These are phyloP conservation scores for Drosophila histrio DNA, from an alignment of 2,888 invertebrate genomes.

Conservation along the genomic window DNA sequence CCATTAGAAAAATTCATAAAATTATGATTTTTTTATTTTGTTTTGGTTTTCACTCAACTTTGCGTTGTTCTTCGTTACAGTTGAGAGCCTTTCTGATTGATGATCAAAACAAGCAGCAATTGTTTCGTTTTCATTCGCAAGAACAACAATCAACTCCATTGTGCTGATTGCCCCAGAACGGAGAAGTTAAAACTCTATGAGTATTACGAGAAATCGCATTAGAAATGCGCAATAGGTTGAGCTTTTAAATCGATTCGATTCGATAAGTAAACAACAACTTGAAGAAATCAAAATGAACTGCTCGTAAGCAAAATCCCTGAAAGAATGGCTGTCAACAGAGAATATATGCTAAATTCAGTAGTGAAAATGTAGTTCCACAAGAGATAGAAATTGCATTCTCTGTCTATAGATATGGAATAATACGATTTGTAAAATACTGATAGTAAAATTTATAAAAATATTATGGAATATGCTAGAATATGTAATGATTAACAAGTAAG, in stretches of 20 bases:
- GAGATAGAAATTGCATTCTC: background rate
- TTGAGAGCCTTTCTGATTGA: conserved; percentile 70
- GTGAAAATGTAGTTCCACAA: background rate
- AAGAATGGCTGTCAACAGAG: background rate
- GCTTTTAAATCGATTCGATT: conserved; percentile 12
- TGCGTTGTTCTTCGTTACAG: conserved; percentile 61
- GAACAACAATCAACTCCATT: conserved; percentile 59
- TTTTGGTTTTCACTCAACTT: conserved; percentile 13
- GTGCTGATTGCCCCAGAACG: conserved; percentile 25
- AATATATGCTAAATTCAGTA: background rate
- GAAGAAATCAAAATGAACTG: background rate
- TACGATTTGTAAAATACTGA: background rate
- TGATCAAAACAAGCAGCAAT: conserved; percentile 59
- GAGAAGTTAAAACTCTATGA: conserved; percentile 4
- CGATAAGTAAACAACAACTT: conserved; percentile 10
- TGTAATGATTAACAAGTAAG: background rate
- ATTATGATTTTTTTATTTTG: conserved; percentile 11
- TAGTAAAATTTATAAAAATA: no score
- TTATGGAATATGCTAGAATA: no score
- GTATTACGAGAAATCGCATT: conserved; percentile 31
- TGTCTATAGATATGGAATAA: no score
- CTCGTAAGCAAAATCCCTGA: background rate
- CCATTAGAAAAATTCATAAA: conserved; percentile 6
- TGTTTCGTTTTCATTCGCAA: conserved; percentile 37
- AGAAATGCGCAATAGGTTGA: conserved; percentile 46